A percentile compares a stretch with the other conserved stretches of the same genome.
These are phyloP conservation scores for Belonocnema kinseyi DNA, from an alignment of 1,140 invertebrate species.

Conservation along the genomic window DNA sequence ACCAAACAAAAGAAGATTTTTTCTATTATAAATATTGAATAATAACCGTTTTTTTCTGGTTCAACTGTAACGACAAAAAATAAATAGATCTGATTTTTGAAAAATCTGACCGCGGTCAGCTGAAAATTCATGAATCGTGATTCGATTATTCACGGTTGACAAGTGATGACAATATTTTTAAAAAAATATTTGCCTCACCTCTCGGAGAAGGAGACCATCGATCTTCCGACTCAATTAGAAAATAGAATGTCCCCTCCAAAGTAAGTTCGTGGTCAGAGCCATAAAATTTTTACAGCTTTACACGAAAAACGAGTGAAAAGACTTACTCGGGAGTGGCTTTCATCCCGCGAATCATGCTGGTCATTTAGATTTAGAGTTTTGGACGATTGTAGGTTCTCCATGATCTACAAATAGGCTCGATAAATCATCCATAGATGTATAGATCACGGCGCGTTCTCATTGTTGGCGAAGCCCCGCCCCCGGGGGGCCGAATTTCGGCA, in stretches of 20 bases:
- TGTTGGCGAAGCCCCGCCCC: neutral
- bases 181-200: conserved; percentile 22
- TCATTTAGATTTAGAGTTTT: conserved; percentile 19
- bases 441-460: conserved; percentile 22
- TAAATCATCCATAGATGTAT: neutral
- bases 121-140: too few species aligned
- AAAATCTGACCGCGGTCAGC: too few species aligned
- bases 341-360: conserved; percentile 2
- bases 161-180: conserved; percentile 30
- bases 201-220: neutral
- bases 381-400: neutral
- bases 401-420: neutral
- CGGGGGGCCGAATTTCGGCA: conserved; percentile 3
- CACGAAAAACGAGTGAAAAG: conserved; percentile 14
- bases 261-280: neutral
- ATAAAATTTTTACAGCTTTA: conserved; percentile 2
- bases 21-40: too few species aligned
- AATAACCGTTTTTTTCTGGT: too few species aligned
- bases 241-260: neutral
- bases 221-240: conserved; percentile 16
- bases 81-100: too few species aligned
- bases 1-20: too few species aligned
- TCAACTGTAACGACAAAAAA: too few species aligned
- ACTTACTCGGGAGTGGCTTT: neutral
- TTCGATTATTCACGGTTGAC: conserved; percentile 5